Conservation (phyloP, 1,140 invertebrate species). For the Pseudoatta argentina region DNA sequence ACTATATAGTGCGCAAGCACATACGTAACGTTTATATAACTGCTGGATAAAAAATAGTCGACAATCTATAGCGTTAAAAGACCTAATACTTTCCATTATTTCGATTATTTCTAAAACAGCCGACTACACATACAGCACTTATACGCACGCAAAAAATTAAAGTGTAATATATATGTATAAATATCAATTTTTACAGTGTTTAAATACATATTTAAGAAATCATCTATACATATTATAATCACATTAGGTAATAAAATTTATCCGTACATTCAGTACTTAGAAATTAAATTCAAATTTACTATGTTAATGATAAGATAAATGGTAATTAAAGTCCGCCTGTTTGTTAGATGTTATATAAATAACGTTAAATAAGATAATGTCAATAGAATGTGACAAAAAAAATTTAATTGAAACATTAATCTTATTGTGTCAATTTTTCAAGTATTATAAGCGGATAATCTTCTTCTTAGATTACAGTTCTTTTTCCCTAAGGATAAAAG, state of each 20-base stretch:
- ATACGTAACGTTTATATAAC: conserved; percentile 27
- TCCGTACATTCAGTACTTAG: conserved; percentile 14
- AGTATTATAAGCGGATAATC: neutral
- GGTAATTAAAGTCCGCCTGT: neutral
- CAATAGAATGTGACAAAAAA: neutral
- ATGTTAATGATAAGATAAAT: neutral
- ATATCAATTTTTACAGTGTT: conserved; percentile 63
- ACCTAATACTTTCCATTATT: conserved; percentile 34
- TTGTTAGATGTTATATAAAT: neutral
- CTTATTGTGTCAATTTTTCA: neutral
- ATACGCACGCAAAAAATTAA: conserved; percentile 69
- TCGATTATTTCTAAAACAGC: conserved; percentile 36
- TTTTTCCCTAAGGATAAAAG: neutral
- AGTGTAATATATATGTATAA: conserved; percentile 63
- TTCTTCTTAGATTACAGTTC: neutral
- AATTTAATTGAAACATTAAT: conserved; percentile 13
- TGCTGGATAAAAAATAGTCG: conserved; percentile 29
- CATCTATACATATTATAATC: conserved; percentile 52
- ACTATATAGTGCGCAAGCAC: conserved; percentile 16
- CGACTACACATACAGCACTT: conserved; percentile 49
- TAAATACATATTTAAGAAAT: conserved; percentile 33
- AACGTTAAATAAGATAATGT: neutral
- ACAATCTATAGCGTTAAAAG: conserved; percentile 29
- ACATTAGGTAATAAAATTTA: conserved; percentile 15
- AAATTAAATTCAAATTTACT: neutral